Conservation (phyloP, 2,113 vertebrate genomes). For the Porphyrio hochstetteri region DNA sequence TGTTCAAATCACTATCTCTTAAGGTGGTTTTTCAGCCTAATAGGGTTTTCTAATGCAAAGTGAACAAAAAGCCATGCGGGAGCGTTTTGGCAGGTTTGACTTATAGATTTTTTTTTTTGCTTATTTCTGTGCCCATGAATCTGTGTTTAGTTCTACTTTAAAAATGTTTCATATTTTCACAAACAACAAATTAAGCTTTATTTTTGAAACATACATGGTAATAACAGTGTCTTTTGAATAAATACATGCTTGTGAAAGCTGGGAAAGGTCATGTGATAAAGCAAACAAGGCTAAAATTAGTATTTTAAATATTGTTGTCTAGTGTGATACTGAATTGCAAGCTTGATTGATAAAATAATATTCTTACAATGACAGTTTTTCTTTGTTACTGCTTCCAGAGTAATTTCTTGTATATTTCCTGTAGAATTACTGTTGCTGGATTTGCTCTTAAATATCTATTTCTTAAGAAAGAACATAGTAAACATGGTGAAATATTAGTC, state of each 20-base stretch:
- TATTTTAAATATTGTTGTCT: not conserved
- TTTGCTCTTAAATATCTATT: conserved; percentile 44
- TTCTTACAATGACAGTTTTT: not conserved
- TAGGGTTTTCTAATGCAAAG: not conserved
- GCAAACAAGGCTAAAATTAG: not conserved
- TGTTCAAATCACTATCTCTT: not conserved
- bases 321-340: conserved; percentile 30
- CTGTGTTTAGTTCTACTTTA: not conserved
- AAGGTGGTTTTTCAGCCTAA: not conserved
- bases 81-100: not conserved
- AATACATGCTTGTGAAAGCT: not conserved
- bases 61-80: not conserved
- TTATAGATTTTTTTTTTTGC: not conserved
- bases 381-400: conserved; percentile 34
- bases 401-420: conserved; percentile 57
- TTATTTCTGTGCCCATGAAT: not conserved
- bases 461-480: not conserved
- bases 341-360: conserved; percentile 14
- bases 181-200: not conserved
- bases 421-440: conserved; percentile 53
- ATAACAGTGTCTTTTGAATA: not conserved
- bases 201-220: not conserved
- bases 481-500: conserved; percentile 50
- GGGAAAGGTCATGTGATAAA: not conserved
- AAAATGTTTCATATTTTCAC: not conserved